A percentile compares a stretch with the other conserved stretches of the same genome.
Evolutionary conservation across 2,113 vertebrate genomes (phyloP).

Genomic region (Zosterops lateralis): DNA sequence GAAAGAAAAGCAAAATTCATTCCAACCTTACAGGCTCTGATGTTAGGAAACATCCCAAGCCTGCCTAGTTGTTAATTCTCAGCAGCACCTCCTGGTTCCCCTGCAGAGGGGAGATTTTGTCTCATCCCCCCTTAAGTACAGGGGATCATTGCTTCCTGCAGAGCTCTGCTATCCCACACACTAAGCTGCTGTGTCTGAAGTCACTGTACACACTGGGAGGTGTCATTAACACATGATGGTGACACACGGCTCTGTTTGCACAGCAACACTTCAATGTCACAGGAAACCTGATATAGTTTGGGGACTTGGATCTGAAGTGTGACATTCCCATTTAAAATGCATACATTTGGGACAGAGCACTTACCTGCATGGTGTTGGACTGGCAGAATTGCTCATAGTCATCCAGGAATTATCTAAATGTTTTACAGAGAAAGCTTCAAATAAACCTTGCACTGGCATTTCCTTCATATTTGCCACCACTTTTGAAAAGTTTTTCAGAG

Average conservation of each 20-base stretch:
- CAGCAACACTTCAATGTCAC: not conserved
- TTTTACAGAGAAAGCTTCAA: not conserved
- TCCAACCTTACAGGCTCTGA: not conserved
- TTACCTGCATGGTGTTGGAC: not conserved
- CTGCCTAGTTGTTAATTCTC: not conserved
- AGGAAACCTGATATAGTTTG: not conserved
- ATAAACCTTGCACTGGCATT: not conserved
- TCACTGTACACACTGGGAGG: not conserved
- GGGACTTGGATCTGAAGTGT: not conserved
- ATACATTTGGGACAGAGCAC: not conserved
- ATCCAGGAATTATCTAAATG: not conserved
- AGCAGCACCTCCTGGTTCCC: not conserved
- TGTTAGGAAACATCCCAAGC: not conserved
- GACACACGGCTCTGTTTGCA: not conserved
- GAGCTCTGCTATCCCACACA: not conserved
- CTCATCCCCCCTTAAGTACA: not conserved
- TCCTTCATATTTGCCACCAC: not conserved
- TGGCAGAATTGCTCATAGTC: not conserved
- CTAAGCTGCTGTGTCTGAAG: not conserved
- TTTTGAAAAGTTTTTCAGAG: not conserved
- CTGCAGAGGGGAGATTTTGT: not conserved
- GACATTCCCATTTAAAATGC: not conserved
- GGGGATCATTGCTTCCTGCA: not conserved
- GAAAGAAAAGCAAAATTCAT: not conserved
- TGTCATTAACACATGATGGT: not conserved